Base-by-base conservation (phyloP, 2,797 vertebrate species). In the Lateolabrax maculatus region DNA sequence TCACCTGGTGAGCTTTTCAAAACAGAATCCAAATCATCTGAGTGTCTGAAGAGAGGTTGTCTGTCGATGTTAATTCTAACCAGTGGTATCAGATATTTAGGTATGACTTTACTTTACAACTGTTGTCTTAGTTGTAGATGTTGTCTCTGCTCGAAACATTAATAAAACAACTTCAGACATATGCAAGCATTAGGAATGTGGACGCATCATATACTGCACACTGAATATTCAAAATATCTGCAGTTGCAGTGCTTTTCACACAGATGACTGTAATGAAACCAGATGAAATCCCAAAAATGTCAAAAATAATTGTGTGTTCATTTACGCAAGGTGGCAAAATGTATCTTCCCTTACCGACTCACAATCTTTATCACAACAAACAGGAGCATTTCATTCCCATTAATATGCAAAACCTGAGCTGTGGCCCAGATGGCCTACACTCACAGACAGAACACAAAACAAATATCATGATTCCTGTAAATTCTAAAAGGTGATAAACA, bases 361-460 rank as follows among this genome's bases (percentile, higher is more conserved):
- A 36, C 36, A 1, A 16, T 31, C 37, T 63, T 64, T 27, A 75
- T 68, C 64, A 53, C 10, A 52, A 34, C 64, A 65, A 71, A 70
- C 71, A 65, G 48, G 27, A 62, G 31, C 44, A 68, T 58, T 13
- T 11, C 66, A 21, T 58, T 69, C 58, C 12, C 29, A 67, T 83
- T 71, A 77, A 73, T 63, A 80, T 87, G 79, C 84, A 85, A 84
- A 85, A 63, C 67, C 66, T 61, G 49, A 80, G 76, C 73, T 51
- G 55, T 77, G 52, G 29, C 75, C 75, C 83, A 77, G 80, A 73
- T 83, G 76, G 76, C 66, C 64, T 49, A 51, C 56, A 58, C 76
- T 89, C 64, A 65, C 78, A 90, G 77, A 82, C 76, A 71, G 79
- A 80, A 91, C 90, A 88, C 83, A 87, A 89, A 90, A 79, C 79